These are phyloP conservation scores for Anseranas semipalmata DNA, from an alignment of 2,113 vertebrate genomes.

Conservation along the genomic window DNA sequence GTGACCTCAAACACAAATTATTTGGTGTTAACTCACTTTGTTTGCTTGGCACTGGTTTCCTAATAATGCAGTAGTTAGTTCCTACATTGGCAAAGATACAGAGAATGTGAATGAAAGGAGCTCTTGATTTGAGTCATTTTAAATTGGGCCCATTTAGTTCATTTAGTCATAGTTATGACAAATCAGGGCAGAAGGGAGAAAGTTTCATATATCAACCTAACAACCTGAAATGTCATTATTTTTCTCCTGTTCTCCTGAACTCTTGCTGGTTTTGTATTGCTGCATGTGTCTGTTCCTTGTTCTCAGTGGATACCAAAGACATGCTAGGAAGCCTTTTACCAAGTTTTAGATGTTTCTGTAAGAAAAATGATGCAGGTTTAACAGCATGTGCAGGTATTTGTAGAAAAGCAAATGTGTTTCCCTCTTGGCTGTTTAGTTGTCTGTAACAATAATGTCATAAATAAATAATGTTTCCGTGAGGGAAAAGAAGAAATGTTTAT, in stretches of 20 bases:
- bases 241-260: neutral
- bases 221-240: neutral
- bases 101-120: neutral
- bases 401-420: slow-evolving; percentile 43
- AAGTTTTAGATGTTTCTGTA: neutral
- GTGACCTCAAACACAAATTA: neutral
- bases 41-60: neutral
- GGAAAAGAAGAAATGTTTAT: slow-evolving; percentile 49
- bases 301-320: neutral
- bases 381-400: slow-evolving; percentile 43
- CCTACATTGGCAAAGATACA: neutral
- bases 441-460: slow-evolving; percentile 70
- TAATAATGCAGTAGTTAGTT: neutral
- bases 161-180: neutral
- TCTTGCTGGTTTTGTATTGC: neutral
- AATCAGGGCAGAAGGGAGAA: neutral
- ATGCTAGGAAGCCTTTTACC: neutral
- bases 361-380: slow-evolving; percentile 35
- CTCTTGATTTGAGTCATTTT: neutral
- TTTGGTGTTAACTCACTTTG: neutral
- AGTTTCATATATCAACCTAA: neutral
- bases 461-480: slow-evolving; percentile 71
- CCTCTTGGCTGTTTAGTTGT: slow-evolving; percentile 64
- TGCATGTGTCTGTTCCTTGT: neutral
- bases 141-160: neutral